Evolutionary conservation across 2,888 invertebrate genomes (phyloP).

Genomic region (Lysandra bellargus): DNA sequence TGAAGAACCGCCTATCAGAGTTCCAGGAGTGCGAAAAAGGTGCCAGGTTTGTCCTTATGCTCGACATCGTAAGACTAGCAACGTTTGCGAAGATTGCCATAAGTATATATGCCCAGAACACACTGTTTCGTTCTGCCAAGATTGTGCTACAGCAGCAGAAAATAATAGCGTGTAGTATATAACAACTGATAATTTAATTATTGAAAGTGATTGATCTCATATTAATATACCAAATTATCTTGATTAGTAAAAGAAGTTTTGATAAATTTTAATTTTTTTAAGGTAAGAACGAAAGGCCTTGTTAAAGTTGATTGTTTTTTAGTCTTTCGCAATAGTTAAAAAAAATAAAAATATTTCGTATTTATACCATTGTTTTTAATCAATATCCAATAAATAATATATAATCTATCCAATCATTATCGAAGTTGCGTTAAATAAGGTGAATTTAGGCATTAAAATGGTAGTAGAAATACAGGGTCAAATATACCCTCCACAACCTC

Average conservation of each 20-base stretch:
- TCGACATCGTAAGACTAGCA: neutral
- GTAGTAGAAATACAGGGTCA: constrained; percentile 5
- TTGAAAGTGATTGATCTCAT: constrained; percentile 1
- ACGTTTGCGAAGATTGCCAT: constrained; percentile 15
- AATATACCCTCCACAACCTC: constrained; percentile 25
- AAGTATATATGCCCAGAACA: neutral
- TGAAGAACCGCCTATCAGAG: constrained; percentile 3
- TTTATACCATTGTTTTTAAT: neutral
- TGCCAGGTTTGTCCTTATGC: constrained; percentile 11
- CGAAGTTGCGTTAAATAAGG: too few relatives aligned
- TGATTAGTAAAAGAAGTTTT: neutral
- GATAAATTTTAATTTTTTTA: neutral
- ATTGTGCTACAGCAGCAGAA: neutral
- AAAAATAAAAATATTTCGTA: neutral
- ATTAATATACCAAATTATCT: neutral
- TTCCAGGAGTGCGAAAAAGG: constrained; percentile 21
- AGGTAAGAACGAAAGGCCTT: constrained; percentile 3
- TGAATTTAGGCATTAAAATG: too few relatives aligned
- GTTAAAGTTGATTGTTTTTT: neutral
- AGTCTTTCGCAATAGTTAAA: neutral
- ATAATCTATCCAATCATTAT: neutral
- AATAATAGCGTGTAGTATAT: too few relatives aligned
- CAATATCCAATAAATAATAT: constrained; percentile 1
- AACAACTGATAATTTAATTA: constrained; percentile 23
- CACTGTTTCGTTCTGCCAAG: neutral